Conservation (phyloP, 2,888 invertebrate species). For the Drosophila algonquin region DNA sequence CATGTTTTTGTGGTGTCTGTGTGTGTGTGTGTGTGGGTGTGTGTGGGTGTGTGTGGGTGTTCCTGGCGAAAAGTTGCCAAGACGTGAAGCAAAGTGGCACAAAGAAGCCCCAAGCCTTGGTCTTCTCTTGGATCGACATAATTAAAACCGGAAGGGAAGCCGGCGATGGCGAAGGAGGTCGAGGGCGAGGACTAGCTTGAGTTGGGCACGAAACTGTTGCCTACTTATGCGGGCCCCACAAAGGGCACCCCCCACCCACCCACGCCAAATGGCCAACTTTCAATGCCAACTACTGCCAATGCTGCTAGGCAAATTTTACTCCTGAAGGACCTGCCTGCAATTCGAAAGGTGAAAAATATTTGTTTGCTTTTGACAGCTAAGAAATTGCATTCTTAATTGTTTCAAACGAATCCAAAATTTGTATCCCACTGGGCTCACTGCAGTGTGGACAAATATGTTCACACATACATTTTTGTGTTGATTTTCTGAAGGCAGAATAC, state of each 20-base stretch:
- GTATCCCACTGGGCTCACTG: too few relatives aligned
- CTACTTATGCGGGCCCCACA: conserved; percentile 47
- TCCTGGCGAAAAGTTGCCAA: conserved; percentile 6
- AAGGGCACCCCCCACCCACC: too few relatives aligned
- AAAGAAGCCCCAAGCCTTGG: background rate
- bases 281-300: background rate
- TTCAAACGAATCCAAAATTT: background rate
- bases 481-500: too few relatives aligned
- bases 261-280: background rate
- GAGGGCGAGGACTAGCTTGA: background rate
- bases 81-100: background rate
- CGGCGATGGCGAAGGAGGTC: background rate
- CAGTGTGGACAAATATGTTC: too few relatives aligned
- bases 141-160: conserved; percentile 35
- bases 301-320: too few relatives aligned
- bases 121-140: conserved; percentile 26
- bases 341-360: too few relatives aligned
- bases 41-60: conserved; percentile 14
- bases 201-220: conserved; percentile 12
- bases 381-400: background rate
- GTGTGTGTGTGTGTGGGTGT: conserved; percentile 11
- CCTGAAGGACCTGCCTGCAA: too few relatives aligned
- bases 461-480: too few relatives aligned
- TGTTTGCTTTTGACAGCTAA: background rate
- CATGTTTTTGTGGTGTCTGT: conserved; percentile 4